phyloP scores from a whole-genome alignment of 2,113 vertebrate species.

The Anarrhichthys ocellatus region DNA sequence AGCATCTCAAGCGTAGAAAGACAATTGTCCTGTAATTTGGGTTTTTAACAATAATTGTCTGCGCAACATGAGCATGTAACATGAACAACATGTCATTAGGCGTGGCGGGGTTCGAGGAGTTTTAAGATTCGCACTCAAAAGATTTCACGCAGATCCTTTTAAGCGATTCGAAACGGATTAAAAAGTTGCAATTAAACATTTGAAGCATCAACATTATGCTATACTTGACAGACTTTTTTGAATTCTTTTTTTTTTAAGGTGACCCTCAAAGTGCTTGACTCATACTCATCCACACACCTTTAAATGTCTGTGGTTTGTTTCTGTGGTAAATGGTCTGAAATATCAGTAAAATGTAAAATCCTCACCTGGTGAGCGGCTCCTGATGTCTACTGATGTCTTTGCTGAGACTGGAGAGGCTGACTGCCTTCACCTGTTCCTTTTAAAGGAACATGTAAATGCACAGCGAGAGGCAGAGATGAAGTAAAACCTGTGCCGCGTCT shows the following conservation, averaged over 20 bases:
- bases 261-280: too few relatives aligned
- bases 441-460: neutral
- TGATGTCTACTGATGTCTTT: neutral
- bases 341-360: neutral
- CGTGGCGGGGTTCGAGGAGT: neutral
- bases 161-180: neutral
- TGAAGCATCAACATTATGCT: neutral
- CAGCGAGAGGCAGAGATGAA: neutral
- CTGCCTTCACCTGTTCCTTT: neutral
- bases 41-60: neutral
- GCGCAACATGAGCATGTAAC: neutral
- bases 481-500: neutral
- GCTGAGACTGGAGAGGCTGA: neutral
- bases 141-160: neutral
- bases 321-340: neutral
- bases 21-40: neutral
- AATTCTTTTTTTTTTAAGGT: too few relatives aligned
- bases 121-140: neutral
- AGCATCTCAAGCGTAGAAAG: neutral
- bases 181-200: neutral
- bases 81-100: neutral
- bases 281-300: neutral
- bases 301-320: neutral
- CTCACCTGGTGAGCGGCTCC: slow-evolving; percentile 23
- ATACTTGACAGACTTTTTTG: neutral